phyloP scores from a whole-genome alignment of 2,113 vertebrate genomes.

The Scomber scombrus region DNA sequence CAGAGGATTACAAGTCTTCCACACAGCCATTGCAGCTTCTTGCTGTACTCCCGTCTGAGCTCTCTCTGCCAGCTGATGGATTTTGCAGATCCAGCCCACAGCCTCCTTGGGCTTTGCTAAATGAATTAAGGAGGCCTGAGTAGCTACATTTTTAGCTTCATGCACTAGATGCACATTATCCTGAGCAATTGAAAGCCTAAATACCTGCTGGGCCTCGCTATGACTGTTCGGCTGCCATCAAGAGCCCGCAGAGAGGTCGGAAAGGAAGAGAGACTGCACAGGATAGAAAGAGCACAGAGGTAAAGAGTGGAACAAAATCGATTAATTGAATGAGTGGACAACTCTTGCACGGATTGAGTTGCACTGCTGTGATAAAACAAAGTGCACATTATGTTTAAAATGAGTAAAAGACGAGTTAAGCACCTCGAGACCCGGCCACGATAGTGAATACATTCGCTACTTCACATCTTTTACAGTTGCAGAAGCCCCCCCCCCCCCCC shows the following conservation, averaged over 20 bases:
- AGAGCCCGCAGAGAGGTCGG: conserved; percentile 67
- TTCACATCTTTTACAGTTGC: conserved; percentile 40
- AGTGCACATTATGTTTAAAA: conserved; percentile 74
- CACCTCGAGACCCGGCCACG: conserved; percentile 27
- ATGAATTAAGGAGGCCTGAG: conserved; percentile 75
- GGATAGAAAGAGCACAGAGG: conserved; percentile 34
- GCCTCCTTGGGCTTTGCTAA: conserved; percentile 71
- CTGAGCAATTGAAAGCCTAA: conserved; percentile 73
- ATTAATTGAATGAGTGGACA: conserved; percentile 80
- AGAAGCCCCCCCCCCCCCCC: conserved; percentile 47
- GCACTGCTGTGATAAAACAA: conserved; percentile 76
- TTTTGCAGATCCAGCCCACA: conserved; percentile 48
- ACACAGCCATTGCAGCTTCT: conserved; percentile 23
- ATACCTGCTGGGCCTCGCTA: conserved; percentile 69
- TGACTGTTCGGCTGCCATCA: conserved; percentile 64
- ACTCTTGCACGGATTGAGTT: conserved; percentile 76
- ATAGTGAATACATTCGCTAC: conserved; percentile 17
- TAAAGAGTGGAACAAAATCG: conserved; percentile 72
- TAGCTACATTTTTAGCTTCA: conserved; percentile 73
- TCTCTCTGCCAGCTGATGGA: conserved; percentile 60
- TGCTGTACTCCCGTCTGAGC: conserved; percentile 50
- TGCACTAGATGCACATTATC: conserved; percentile 75
- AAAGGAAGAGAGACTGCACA: conserved; percentile 59
- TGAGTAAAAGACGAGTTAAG: conserved; percentile 67
- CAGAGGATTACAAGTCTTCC: conserved; percentile 52